Evolutionary conservation across 1,140 invertebrate species (phyloP), one percentile per base, ranked within the genome.

Genomic region (Wasmannia auropunctata): DNA sequence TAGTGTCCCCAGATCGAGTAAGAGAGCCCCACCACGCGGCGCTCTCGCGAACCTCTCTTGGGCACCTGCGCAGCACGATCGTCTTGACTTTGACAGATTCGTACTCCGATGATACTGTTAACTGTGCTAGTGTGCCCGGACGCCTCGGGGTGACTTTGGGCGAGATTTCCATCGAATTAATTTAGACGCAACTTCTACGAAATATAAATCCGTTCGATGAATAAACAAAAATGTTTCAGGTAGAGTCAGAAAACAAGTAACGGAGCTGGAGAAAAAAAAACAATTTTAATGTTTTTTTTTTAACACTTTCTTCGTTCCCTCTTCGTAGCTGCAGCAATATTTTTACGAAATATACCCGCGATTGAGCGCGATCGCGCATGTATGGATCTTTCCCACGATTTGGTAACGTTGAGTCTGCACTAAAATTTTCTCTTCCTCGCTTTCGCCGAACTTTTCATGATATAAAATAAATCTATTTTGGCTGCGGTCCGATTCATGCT

Each of bases 1-100:
- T 69, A 76, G 74, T 46, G 37, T 83, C 51, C 65, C 70, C 10
- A 60, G 11, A 28, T 31, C 25, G 54, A 43, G 19, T n/a, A 11
- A 63, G 28, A 14, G 14, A 25, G 22, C n/a, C 11, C 49, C 34
- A 28, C 40, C 34, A 43, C 51, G 37, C 37, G 19, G 7, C 37
- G 25, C 49, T 25, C 37, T 25, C 22, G 34, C 11, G 16, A 19
- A 72, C 22, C 22, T 67, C n/a, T n/a, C n/a, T n/a, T 11, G 6
- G 10, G 28, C 19, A 72, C 16, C 69, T 72, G 69, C 69, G 69
- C 69, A 31, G 14, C 25, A 16, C 4, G 46, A 31, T 25, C 22
- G 40, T 7, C 16, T 19, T 69, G n/a, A 40, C 37, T 8, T 3
- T 8, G 37, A 5, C 34, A 19, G 25, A 60, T n/a, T 14, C 56